Evolutionary conservation across 2,888 invertebrate species (phyloP).

Genomic region (Drosophila percnosoma): DNA sequence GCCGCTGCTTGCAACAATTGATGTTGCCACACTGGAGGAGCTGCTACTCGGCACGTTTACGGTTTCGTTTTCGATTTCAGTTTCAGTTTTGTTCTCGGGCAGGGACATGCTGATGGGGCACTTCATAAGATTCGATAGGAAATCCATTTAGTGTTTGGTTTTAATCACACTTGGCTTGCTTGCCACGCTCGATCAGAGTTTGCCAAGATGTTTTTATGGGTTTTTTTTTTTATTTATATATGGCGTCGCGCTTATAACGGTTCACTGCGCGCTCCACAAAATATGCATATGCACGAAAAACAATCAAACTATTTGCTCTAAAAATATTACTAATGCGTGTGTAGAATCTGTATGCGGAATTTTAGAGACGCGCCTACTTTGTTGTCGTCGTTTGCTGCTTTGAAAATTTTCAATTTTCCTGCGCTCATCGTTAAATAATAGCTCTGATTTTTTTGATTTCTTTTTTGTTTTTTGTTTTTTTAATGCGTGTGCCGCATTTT

Average conservation of each 20-base stretch:
- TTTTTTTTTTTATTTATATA: background rate
- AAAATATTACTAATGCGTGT: background rate
- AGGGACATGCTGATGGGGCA: slow-evolving; percentile 78
- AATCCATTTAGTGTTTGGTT: slow-evolving; percentile 75
- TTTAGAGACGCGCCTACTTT: slow-evolving; percentile 42
- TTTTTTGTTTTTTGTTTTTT: slow-evolving; percentile 35
- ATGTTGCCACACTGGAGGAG: slow-evolving; percentile 16
- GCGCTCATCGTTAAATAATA: slow-evolving; percentile 62
- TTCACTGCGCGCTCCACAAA: slow-evolving; percentile 48
- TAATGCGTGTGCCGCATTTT: slow-evolving; percentile 21
- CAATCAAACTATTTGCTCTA: slow-evolving; percentile 31
- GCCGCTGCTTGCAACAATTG: background rate
- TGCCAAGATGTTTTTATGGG: slow-evolving; percentile 33
- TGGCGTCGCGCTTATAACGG: slow-evolving; percentile 31
- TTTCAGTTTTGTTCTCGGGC: slow-evolving; percentile 8
- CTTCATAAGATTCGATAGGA: slow-evolving; percentile 83
- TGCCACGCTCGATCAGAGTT: slow-evolving; percentile 74
- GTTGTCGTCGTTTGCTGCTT: slow-evolving; percentile 19
- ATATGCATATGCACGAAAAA: slow-evolving; percentile 33
- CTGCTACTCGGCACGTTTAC: background rate
- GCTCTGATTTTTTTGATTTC: slow-evolving; percentile 29
- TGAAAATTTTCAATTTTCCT: slow-evolving; percentile 37
- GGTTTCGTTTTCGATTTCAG: background rate
- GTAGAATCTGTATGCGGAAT: slow-evolving; percentile 17
- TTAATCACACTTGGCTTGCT: slow-evolving; percentile 33